phyloP scores from a whole-genome alignment of 2,797 vertebrate species.

The Iguana delicatissima region DNA sequence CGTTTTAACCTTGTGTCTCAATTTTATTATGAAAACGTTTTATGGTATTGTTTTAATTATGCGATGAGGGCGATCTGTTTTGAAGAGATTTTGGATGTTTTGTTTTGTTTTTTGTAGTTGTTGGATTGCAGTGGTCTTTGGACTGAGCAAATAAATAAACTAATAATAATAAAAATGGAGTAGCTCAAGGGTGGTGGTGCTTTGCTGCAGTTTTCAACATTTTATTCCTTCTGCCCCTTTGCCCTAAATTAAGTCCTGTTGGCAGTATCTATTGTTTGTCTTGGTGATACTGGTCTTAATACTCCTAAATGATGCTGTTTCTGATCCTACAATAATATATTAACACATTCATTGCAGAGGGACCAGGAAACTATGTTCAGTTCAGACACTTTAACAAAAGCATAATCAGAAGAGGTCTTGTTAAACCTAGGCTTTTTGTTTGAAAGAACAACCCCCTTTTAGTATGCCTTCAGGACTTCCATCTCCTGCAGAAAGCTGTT shows the following conservation, averaged over 20 bases:
- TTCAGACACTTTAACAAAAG: neutral
- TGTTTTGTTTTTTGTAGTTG: no score
- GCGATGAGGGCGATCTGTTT: no score
- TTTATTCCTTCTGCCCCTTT: neutral
- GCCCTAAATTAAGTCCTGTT: neutral
- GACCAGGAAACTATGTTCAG: neutral
- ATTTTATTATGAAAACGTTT: no score
- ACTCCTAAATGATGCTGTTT: neutral
- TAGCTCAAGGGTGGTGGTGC: neutral
- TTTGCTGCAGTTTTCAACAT: neutral
- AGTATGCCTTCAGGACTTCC: neutral
- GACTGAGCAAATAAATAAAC: no score
- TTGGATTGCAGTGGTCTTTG: no score
- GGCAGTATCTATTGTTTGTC: neutral
- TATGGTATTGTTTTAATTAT: no score
- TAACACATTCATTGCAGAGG: neutral
- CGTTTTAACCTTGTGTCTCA: no score
- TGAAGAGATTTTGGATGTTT: no score
- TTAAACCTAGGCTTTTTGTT: conserved; percentile 1
- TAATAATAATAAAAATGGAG: no score
- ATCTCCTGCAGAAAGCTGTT: neutral
- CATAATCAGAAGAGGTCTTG: neutral
- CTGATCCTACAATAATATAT: neutral
- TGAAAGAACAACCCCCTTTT: neutral
- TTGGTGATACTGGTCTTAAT: neutral